These are phyloP conservation scores for Pinctada fucata DNA, from an alignment of 2,888 invertebrate species.

Conservation along the genomic window DNA sequence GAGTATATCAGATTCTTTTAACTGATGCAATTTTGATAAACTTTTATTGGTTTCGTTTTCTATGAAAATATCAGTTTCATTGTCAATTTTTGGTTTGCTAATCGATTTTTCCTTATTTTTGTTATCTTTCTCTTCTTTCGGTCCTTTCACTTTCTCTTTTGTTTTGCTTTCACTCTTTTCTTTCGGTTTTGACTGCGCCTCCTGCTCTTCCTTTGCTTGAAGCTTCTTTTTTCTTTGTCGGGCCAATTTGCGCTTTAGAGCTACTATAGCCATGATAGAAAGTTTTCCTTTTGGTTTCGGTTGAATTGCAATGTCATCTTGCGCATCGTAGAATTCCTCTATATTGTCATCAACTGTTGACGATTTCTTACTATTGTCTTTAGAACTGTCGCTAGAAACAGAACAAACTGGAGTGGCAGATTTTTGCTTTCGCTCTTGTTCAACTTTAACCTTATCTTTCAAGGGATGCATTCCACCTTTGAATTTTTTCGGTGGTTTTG, in stretches of 20 bases:
- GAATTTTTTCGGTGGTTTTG: constrained; percentile 15
- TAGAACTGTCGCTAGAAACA: neutral
- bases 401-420: neutral
- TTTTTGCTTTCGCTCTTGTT: constrained; percentile 12
- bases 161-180: constrained; percentile 17
- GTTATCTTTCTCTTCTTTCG: constrained; percentile 22
- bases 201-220: neutral
- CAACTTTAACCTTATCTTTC: neutral
- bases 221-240: constrained; percentile 40
- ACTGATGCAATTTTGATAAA: constrained; percentile 58
- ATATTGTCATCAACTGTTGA: neutral
- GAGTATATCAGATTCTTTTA: constrained; percentile 58
- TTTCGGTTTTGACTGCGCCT: neutral
- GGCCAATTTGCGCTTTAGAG: constrained; percentile 44
- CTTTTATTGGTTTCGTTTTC: constrained; percentile 67
- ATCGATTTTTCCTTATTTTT: neutral
- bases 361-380: neutral
- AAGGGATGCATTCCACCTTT: constrained; percentile 2
- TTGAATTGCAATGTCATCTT: neutral
- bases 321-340: constrained; percentile 7
- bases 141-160: constrained; percentile 29
- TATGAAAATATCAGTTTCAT: constrained; percentile 55
- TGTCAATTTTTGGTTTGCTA: constrained; percentile 27
- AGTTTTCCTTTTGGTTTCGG: constrained; percentile 39
- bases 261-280: constrained; percentile 48